Evolutionary conservation across 2,113 vertebrate species (phyloP).

Genomic region (Antigone vipio): DNA sequence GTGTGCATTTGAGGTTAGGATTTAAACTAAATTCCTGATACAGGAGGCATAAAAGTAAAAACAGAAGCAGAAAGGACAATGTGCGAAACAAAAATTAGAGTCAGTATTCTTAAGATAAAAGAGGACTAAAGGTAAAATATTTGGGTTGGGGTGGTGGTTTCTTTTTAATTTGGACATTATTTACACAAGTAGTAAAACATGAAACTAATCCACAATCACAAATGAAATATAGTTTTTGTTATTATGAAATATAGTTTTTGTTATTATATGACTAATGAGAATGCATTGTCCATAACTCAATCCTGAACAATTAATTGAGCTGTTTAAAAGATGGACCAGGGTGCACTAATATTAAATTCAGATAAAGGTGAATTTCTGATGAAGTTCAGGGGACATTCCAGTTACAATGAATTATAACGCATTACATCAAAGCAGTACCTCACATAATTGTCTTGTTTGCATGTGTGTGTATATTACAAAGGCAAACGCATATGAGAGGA

Average conservation of each 20-base stretch:
- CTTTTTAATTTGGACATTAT: neutral
- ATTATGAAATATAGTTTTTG: neutral
- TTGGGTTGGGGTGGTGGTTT: neutral
- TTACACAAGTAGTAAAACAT: neutral
- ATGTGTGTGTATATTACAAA: neutral
- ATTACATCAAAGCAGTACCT: neutral
- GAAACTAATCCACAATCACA: neutral
- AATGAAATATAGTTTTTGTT: neutral
- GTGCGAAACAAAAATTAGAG: neutral
- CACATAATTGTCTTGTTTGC: neutral
- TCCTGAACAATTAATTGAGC: neutral
- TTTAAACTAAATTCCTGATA: neutral
- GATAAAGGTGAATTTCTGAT: neutral
- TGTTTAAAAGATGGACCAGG: neutral
- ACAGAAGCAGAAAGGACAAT: neutral
- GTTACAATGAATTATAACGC: neutral
- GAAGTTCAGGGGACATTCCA: neutral
- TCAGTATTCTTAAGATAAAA: neutral
- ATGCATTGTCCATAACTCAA: neutral
- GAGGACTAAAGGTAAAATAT: neutral
- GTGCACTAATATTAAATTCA: neutral
- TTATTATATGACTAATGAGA: neutral
- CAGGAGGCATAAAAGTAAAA: neutral
- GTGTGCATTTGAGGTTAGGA: neutral
- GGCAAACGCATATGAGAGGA: neutral